These are phyloP conservation scores for Spisula solida DNA, from an alignment of 2,888 invertebrate species.

Conservation along the genomic window DNA sequence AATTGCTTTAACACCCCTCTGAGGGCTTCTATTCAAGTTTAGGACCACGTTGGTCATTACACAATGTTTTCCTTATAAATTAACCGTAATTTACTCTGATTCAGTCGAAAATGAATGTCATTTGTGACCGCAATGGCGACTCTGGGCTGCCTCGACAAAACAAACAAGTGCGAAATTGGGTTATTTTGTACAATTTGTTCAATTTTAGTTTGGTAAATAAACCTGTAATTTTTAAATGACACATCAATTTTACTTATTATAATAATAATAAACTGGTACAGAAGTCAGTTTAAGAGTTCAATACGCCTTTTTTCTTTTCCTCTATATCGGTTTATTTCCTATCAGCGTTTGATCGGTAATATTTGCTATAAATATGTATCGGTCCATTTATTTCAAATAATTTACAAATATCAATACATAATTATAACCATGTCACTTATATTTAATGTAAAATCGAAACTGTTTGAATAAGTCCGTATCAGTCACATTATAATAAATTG, in stretches of 20 bases:
- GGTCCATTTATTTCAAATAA: not conserved
- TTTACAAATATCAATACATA: not conserved
- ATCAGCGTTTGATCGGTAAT: not conserved
- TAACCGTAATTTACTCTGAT: not conserved
- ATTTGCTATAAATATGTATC: not conserved
- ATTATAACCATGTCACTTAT: not conserved
- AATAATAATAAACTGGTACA: not conserved
- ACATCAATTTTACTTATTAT: not conserved
- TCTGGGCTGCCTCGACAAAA: not conserved
- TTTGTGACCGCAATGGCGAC: not conserved
- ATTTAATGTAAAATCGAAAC: too few species aligned
- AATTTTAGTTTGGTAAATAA: not conserved
- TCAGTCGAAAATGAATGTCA: not conserved
- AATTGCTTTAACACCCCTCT: not conserved
- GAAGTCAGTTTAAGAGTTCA: not conserved
- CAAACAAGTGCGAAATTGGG: not conserved
- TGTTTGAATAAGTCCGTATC: too few species aligned
- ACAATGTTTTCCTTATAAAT: conserved; percentile 9
- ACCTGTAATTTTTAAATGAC: not conserved
- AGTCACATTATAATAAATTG: too few species aligned
- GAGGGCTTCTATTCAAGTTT: not conserved
- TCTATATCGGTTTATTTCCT: not conserved
- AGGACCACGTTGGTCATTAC: not conserved
- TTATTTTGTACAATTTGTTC: not conserved
- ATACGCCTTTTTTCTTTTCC: not conserved